Evolutionary conservation across 2,113 vertebrate species (phyloP), one percentile per base, ranked within the genome.

Genomic region (Leuciscus idus): DNA sequence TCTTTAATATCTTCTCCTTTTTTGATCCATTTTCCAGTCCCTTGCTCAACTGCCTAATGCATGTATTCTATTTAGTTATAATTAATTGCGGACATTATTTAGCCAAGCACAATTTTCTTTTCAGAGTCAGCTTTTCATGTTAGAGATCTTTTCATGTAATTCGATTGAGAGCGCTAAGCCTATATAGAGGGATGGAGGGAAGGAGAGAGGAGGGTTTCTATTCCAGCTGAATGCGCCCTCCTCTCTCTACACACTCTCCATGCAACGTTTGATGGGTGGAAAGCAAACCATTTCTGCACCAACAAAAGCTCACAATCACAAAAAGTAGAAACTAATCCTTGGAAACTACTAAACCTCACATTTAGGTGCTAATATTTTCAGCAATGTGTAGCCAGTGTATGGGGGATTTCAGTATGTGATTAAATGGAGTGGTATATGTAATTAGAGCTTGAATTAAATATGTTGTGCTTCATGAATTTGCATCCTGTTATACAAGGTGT

Each of bases 91-190:
- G 83, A 88, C 86, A 64, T 88, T 89, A 87, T 89, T 88, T 85
- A 82, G 84, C 81, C 72, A 52, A 82, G 84, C 84, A 75, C 82
- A 75, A 74, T 85, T 86, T 88, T 87, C 81, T 86, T 87, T 88
- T 85, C 86, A 88, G 61, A 66, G 72, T 59, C 84, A 77, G 39
- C 84, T 85, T 85, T 88, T 88, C 72, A 88, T 88, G 83, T 82
- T 89, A 81, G 85, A 82, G 70, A 80, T 90, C 87, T 89, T 89
- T 90, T 90, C 88, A 89, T 90, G 88, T 89, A 87, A 89, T 88
- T 90, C 86, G 88, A 86, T 89, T 86, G 86, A 86, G 86, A 90
- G 85, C 78, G 82, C 84, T 86, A 89, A 89, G 89, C 89, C 87
- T 79, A 72, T 79, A 72, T 76, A 83, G 79, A 84, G 81, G 26